Evolutionary conservation across 2,888 invertebrate genomes (phyloP).

Genomic region (Pachliopta kotzebuea): DNA sequence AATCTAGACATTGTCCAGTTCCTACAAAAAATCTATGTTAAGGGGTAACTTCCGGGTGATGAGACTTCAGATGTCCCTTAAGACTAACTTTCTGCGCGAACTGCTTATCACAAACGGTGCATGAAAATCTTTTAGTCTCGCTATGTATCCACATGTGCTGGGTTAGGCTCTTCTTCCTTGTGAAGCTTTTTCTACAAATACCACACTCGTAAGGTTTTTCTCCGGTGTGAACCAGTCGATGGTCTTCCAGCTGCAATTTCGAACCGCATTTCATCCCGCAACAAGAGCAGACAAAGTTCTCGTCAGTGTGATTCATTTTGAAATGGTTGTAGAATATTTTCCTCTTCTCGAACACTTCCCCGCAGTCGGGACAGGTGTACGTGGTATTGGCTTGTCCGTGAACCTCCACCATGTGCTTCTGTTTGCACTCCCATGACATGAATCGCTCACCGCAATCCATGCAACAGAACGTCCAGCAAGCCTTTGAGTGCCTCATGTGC

Average conservation of each 20-base stretch:
- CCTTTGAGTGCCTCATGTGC: slow-evolving; percentile 50
- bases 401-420: slow-evolving; percentile 50
- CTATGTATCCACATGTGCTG: slow-evolving; percentile 70
- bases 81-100: slow-evolving; percentile 66
- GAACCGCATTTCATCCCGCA: slow-evolving; percentile 57
- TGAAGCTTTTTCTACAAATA: slow-evolving; percentile 72
- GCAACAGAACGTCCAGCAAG: slow-evolving; percentile 61
- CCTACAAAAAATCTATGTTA: slow-evolving; percentile 20
- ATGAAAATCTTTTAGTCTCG: slow-evolving; percentile 57
- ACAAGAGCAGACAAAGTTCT: slow-evolving; percentile 51
- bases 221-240: slow-evolving; percentile 70
- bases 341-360: slow-evolving; percentile 46
- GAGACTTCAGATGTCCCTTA: slow-evolving; percentile 42
- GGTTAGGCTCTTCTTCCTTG: slow-evolving; percentile 65
- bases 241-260: slow-evolving; percentile 55
- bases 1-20: too few species aligned
- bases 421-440: slow-evolving; percentile 61
- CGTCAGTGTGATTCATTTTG: slow-evolving; percentile 55
- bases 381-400: slow-evolving; percentile 48
- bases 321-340: slow-evolving; percentile 60
- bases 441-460: slow-evolving; percentile 60
- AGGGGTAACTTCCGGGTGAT: slow-evolving; percentile 48
- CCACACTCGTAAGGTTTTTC: slow-evolving; percentile 68
- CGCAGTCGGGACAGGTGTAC: slow-evolving; percentile 61
- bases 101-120: slow-evolving; percentile 57